Base-by-base conservation (phyloP, 1,140 invertebrate genomes). In the Macrosteles quadrilineatus region DNA sequence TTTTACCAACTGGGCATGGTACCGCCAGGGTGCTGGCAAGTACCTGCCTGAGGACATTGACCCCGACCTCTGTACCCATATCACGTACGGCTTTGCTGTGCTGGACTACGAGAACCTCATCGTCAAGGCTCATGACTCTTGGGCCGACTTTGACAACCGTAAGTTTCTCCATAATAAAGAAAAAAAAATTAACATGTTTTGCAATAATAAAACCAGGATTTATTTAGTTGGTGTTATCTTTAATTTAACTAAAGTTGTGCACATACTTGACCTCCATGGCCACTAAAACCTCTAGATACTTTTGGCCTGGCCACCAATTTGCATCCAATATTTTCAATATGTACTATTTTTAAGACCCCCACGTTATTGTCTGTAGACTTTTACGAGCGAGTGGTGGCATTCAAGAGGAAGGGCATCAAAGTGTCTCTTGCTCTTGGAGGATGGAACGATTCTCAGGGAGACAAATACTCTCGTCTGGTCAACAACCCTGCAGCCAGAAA, bases 1-100 rank as follows among this genome's bases (percentile, higher is more conserved):
- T 77, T 96, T 95, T 77, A 96, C 94, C 0, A 97, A 96, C 76
- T 97, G 95, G 95, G 92, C 94, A 0, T 96, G 94, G 91, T 95
- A 95, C 74, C 83, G 93, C n/a, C 87, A 87, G 71, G 92, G 92
- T 0, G 74, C 85, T 17, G 94, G 92, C 50, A 92, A 92, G 75
- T 96, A 92, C 73, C 80, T 87, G 1, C 94, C 94, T 0, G 91
- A 93, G 76, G 86, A 95, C 73, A 95, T 97, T 23, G 91, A 97
- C 77, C 85, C 91, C 0, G 87, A 88, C 40, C 83, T 97, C 0
- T 97, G 95, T 76, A 96, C 95, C 0, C 95, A 97, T 76, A 90
- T 97, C 62, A 87, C 97, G 0, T 97, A 97, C 76, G 94, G 94
- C 25, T 97, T 97, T 77, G 94, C 93, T 1, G 92, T 95, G 1